Conservation (phyloP, 1,140 invertebrate genomes). For the Nephila pilipes region DNA sequence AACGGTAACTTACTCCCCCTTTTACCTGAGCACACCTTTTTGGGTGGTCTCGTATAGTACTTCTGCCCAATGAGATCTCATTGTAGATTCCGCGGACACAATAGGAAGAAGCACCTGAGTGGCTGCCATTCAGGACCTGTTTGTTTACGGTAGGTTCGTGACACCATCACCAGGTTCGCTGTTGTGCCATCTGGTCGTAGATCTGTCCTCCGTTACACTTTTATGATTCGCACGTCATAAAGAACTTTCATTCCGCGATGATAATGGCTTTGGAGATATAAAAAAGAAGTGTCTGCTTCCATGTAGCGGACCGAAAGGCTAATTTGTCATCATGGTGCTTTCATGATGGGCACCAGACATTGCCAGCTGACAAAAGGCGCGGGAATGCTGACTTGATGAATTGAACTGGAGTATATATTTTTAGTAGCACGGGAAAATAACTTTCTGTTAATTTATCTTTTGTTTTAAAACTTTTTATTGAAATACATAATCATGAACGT, state of each 20-base stretch:
- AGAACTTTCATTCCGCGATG: slow-evolving; percentile 16
- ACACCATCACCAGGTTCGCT: background rate
- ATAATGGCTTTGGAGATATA: background rate
- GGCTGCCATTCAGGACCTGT: background rate
- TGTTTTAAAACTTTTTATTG: too few species aligned
- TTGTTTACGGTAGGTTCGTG: slow-evolving; percentile 21
- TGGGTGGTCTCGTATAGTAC: slow-evolving; percentile 63
- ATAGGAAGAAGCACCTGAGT: slow-evolving; percentile 64
- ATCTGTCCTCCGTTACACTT: background rate
- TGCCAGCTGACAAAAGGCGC: background rate
- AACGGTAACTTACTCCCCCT: slow-evolving; percentile 35
- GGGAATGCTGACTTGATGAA: background rate
- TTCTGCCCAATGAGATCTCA: slow-evolving; percentile 61
- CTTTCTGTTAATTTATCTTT: too few species aligned
- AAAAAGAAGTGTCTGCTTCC: background rate
- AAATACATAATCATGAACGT: too few species aligned
- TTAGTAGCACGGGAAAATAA: background rate
- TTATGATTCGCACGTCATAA: slow-evolving; percentile 60
- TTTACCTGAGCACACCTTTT: slow-evolving; percentile 74
- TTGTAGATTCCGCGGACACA: slow-evolving; percentile 28
- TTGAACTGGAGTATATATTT: background rate
- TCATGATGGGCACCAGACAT: background rate
- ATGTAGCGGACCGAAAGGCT: background rate
- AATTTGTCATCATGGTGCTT: background rate
- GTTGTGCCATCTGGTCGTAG: background rate